A percentile compares a stretch with the other conserved stretches of the same genome.
phyloP scores from a whole-genome alignment of 2,113 vertebrate species.

The Serinus canaria region DNA sequence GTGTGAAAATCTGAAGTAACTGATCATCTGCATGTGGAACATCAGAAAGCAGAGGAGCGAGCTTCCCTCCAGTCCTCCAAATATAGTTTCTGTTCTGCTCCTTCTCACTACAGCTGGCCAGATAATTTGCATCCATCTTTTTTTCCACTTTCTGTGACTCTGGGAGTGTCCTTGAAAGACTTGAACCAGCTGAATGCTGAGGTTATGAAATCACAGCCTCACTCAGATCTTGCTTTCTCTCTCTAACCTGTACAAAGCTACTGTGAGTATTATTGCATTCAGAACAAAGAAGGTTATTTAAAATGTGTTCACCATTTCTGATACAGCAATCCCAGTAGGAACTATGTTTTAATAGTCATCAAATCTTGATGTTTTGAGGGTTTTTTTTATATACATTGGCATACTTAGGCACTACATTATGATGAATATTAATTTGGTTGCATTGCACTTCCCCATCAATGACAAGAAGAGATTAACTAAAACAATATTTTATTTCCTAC shows the following conservation, averaged over 20 bases:
- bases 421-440: conserved; percentile 58
- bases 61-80: background rate
- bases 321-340: background rate
- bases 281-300: background rate
- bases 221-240: background rate
- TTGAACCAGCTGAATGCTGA: background rate
- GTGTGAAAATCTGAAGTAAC: background rate
- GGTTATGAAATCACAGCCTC: background rate
- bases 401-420: background rate
- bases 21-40: background rate
- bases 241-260: background rate
- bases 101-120: background rate
- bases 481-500: conserved; percentile 73
- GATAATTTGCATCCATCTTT: background rate
- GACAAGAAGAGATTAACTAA: conserved; percentile 70
- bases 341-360: background rate
- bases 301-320: background rate
- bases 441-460: conserved; percentile 23
- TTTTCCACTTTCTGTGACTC: background rate
- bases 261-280: background rate
- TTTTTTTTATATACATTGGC: background rate
- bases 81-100: background rate
- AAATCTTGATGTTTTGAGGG: background rate
- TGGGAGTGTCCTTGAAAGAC: background rate
- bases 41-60: background rate